A percentile compares a stretch with the other conserved stretches of the same genome.
These are phyloP conservation scores for Drosophila burlai DNA, from an alignment of 1,140 invertebrate genomes.

Conservation along the genomic window DNA sequence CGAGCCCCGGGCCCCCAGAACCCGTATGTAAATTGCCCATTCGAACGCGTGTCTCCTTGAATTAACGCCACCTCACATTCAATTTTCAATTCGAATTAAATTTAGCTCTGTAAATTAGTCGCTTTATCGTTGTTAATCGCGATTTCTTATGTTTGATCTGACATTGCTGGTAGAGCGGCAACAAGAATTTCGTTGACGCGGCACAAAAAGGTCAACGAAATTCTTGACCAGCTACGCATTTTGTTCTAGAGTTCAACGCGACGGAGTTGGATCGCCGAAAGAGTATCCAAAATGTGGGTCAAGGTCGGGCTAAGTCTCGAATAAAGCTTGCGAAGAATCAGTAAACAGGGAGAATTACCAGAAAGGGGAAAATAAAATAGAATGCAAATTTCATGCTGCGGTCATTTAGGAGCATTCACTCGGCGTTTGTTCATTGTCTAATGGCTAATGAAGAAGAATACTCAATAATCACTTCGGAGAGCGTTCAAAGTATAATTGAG, in stretches of 20 bases:
- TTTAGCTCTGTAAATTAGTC: slow-evolving; percentile 20
- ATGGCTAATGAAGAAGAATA: slow-evolving; percentile 29
- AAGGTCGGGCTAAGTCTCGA: slow-evolving; percentile 21
- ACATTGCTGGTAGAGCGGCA: not conserved
- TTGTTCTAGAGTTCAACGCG: slow-evolving; percentile 29
- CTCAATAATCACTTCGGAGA: slow-evolving; percentile 1
- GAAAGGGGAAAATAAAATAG: slow-evolving; percentile 21
- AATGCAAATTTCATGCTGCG: slow-evolving; percentile 33
- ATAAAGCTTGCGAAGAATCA: not conserved
- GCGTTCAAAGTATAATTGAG: slow-evolving; percentile 20
- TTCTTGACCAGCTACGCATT: slow-evolving; percentile 28
- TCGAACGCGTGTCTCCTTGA: slow-evolving; percentile 63
- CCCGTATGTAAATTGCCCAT: slow-evolving; percentile 68
- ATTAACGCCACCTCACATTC: slow-evolving; percentile 43
- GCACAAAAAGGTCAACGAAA: slow-evolving; percentile 41
- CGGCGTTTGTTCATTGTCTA: slow-evolving; percentile 4
- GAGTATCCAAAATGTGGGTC: slow-evolving; percentile 33
- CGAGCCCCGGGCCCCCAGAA: slow-evolving; percentile 57
- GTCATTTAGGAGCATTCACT: slow-evolving; percentile 8
- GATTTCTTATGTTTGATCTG: slow-evolving; percentile 25
- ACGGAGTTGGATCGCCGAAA: slow-evolving; percentile 11
- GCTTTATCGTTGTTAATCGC: slow-evolving; percentile 4
- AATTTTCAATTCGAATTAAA: slow-evolving; percentile 10
- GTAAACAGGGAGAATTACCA: slow-evolving; percentile 3
- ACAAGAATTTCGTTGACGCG: slow-evolving; percentile 27